Percentiles rank a stretch among this genome's conserved stretches.
These are phyloP conservation scores for Glaucomys volans DNA, from an alignment of 2,113 vertebrate genomes.

Conservation along the genomic window DNA sequence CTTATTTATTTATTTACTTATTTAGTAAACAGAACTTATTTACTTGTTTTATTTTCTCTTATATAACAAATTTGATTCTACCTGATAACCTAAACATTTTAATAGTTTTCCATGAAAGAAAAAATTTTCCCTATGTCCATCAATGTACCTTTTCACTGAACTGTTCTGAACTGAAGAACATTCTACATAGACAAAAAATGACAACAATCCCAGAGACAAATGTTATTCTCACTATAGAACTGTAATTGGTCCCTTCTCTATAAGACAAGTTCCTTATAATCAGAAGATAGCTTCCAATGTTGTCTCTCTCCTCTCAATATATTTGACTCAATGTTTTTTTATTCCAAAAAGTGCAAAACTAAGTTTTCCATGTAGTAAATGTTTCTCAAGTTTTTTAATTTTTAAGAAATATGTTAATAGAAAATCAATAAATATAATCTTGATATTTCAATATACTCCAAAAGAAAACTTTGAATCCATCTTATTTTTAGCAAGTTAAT, in stretches of 20 bases:
- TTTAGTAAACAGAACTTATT: slow-evolving; percentile 57
- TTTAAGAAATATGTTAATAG: slow-evolving; percentile 41
- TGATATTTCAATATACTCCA: slow-evolving; percentile 32
- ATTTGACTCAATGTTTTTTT: neutral
- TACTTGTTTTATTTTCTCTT: neutral
- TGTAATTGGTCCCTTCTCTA: neutral
- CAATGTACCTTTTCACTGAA: neutral
- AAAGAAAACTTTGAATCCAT: slow-evolving; percentile 18
- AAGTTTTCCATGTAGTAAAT: slow-evolving; percentile 31
- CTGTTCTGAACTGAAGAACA: neutral
- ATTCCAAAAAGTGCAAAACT: slow-evolving; percentile 43
- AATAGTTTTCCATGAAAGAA: slow-evolving; percentile 13
- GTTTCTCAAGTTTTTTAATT: slow-evolving; percentile 48
- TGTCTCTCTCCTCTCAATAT: neutral
- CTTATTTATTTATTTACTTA: too few species aligned
- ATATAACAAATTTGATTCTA: slow-evolving; percentile 15
- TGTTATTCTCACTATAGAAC: neutral
- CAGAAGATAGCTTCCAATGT: neutral
- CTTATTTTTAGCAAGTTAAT: slow-evolving; percentile 49
- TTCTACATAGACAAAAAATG: slow-evolving; percentile 26
- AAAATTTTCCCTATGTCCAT: slow-evolving; percentile 22
- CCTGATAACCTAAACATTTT: neutral
- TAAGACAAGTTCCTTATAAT: neutral
- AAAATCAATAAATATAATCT: slow-evolving; percentile 47
- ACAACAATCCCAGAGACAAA: neutral